Conservation (phyloP, 2,888 invertebrate species). For the Nezara viridula region DNA sequence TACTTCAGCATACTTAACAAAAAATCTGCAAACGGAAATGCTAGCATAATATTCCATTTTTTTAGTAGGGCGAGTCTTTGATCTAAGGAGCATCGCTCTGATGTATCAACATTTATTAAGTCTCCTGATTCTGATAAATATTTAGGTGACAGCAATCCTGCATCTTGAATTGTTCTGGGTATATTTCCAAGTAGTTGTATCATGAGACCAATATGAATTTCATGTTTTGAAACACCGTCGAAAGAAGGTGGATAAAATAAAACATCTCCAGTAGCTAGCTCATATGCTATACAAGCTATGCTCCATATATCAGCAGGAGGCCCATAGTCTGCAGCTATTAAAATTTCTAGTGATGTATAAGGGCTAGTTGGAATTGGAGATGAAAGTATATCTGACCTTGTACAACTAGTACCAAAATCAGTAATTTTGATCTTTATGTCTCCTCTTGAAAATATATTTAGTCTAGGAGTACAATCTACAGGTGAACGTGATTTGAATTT, state of each 20-base stretch:
- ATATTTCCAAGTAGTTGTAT: not conserved
- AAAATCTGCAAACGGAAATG: not conserved
- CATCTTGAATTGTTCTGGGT: not conserved
- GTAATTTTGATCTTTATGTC: not conserved
- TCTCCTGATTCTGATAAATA: not conserved
- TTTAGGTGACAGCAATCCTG: not conserved
- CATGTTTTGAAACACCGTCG: not conserved
- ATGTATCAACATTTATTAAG: not conserved
- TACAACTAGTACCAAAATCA: conserved; percentile 9
- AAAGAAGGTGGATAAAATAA: not conserved
- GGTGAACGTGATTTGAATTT: not conserved
- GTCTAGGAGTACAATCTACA: not conserved
- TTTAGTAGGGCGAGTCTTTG: not conserved
- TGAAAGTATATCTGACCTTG: not conserved
- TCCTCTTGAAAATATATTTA: not conserved
- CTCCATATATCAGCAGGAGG: not conserved
- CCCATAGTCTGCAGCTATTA: not conserved
- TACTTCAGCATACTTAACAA: not conserved
- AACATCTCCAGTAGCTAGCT: not conserved
- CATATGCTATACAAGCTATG: not conserved
- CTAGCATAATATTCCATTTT: not conserved
- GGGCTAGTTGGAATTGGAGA: not conserved
- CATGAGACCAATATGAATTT: not conserved
- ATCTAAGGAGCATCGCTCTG: not conserved
- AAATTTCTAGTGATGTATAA: conserved; percentile 6